Conservation (phyloP, 2,888 invertebrate species). For the Leptarthrus brevirostris region DNA sequence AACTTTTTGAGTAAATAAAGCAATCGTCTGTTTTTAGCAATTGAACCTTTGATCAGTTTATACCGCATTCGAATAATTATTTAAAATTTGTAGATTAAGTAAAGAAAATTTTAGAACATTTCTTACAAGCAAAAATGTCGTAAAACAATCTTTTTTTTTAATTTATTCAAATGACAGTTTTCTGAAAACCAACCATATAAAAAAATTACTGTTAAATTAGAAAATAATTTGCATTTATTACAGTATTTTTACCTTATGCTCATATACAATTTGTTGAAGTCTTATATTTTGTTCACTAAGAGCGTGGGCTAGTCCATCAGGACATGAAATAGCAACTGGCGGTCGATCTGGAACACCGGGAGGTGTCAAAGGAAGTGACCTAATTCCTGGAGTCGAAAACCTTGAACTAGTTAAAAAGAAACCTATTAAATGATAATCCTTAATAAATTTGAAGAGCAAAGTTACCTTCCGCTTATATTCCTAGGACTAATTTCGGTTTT, state of each 20-base stretch:
- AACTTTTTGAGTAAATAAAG: too few species aligned
- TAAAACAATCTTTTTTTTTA: too few species aligned
- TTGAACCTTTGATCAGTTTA: too few species aligned
- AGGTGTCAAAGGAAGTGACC: conserved; percentile 70
- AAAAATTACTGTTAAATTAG: too few species aligned
- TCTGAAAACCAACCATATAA: too few species aligned
- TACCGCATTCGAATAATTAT: too few species aligned
- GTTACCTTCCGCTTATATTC: conserved; percentile 60
- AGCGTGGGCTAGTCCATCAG: conserved; percentile 66
- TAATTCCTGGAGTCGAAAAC: conserved; percentile 62
- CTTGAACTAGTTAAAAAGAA: conserved; percentile 57
- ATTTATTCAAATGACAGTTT: too few species aligned
- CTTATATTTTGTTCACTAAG: conserved; percentile 69
- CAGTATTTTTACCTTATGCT: conserved; percentile 74
- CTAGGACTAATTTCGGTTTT: conserved; percentile 61
- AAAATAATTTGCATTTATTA: too few species aligned
- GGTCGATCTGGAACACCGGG: conserved; percentile 66
- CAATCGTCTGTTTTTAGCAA: too few species aligned
- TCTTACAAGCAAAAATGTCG: too few species aligned
- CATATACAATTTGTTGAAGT: conserved; percentile 83
- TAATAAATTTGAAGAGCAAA: not conserved
- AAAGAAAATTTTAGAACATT: too few species aligned
- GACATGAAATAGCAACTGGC: conserved; percentile 64
- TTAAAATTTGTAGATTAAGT: too few species aligned
- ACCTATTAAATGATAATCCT: not conserved